A percentile compares a stretch with the other conserved stretches of the same genome.
phyloP scores from a whole-genome alignment of 2,888 invertebrate genomes.

The Agapetus fuscipes region DNA sequence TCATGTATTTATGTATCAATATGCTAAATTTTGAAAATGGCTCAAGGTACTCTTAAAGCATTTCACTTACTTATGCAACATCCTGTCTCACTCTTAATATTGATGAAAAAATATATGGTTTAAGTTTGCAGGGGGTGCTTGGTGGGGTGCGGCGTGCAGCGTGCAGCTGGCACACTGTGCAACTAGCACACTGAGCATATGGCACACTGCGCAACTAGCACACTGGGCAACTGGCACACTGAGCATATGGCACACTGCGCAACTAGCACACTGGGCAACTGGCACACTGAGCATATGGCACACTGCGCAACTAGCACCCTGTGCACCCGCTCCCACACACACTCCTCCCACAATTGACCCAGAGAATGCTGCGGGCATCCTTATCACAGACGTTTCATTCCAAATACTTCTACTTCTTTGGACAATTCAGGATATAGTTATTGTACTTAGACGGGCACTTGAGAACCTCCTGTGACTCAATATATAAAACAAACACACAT shows the following conservation, averaged over 20 bases:
- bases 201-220: no score
- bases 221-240: no score
- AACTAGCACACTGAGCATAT: no score
- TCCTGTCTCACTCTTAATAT: constrained; percentile 14
- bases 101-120: constrained; percentile 45
- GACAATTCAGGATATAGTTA: constrained; percentile 37
- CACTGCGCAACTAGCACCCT: no score
- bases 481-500: constrained; percentile 30
- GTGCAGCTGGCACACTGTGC: no score
- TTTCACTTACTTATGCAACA: constrained; percentile 15
- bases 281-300: no score
- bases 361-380: constrained; percentile 41
- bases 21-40: constrained; percentile 21
- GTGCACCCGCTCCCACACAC: no score
- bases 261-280: no score
- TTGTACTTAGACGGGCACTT: constrained; percentile 34
- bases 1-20: constrained; percentile 17
- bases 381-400: constrained; percentile 46
- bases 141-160: no score
- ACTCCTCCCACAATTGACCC: constrained; percentile 47
- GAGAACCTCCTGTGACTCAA: constrained; percentile 33
- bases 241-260: no score
- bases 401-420: constrained; percentile 36
- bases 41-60: constrained; percentile 19
- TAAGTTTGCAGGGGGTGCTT: constrained; percentile 8